A percentile compares a stretch with the other conserved stretches of the same genome.
These are phyloP conservation scores for Protonemura montana DNA, from an alignment of 2,888 invertebrate species.

Conservation along the genomic window DNA sequence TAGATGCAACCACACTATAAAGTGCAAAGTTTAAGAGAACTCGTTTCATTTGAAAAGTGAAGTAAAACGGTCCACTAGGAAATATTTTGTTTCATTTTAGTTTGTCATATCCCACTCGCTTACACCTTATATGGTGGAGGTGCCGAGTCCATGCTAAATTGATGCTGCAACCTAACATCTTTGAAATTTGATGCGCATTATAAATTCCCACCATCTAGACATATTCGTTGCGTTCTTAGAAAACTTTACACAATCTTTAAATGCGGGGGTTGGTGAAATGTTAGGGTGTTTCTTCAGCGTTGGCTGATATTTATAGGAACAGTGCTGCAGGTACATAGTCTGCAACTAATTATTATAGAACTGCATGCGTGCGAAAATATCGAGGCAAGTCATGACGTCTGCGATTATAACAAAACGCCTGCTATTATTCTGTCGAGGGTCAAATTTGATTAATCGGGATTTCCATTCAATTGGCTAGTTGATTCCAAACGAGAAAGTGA, in stretches of 20 bases:
- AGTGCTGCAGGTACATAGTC: too few species aligned
- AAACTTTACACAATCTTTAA: not conserved
- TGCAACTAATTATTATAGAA: not conserved
- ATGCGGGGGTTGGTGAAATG: not conserved
- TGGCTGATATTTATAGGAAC: not conserved
- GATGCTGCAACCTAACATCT: not conserved
- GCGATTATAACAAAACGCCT: not conserved
- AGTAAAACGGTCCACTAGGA: not conserved
- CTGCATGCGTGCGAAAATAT: not conserved
- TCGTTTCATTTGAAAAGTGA: not conserved
- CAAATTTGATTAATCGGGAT: not conserved
- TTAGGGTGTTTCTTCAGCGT: not conserved
- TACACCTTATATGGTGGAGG: conserved; percentile 3
- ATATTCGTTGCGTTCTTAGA: not conserved
- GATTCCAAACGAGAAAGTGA: not conserved
- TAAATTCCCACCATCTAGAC: not conserved
- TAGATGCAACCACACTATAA: not conserved
- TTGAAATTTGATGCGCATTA: not conserved
- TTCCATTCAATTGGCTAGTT: not conserved
- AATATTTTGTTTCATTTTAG: not conserved
- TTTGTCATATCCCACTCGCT: not conserved
- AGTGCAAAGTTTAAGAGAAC: not conserved
- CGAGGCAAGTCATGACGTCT: not conserved
- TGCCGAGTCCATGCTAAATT: not conserved
- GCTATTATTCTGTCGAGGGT: not conserved